Percentiles rank a stretch among this genome's conserved stretches.
These are phyloP conservation scores for Amiota mariae DNA, from an alignment of 2,888 invertebrate species.

Conservation along the genomic window DNA sequence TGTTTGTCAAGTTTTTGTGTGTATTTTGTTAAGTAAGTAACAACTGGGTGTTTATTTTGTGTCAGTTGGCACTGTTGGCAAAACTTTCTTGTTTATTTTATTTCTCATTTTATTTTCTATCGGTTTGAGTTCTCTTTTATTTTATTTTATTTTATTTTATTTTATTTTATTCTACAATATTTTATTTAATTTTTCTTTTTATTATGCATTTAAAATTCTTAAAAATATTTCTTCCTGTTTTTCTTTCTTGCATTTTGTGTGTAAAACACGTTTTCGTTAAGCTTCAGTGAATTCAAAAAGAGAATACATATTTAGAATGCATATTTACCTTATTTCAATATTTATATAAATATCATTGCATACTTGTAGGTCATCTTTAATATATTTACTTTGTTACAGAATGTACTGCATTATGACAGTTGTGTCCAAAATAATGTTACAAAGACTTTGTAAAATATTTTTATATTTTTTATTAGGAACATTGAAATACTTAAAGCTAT, in stretches of 20 bases:
- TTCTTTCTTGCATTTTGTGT: too few relatives aligned
- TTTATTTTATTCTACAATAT: too few relatives aligned
- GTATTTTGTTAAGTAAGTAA: slow-evolving; percentile 62
- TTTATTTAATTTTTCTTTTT: background rate
- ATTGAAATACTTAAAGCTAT: too few relatives aligned
- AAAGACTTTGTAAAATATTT: too few relatives aligned
- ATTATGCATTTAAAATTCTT: background rate
- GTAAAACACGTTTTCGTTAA: too few relatives aligned
- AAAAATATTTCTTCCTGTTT: too few relatives aligned
- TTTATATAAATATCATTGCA: slow-evolving; percentile 43
- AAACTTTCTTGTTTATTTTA: slow-evolving; percentile 46
- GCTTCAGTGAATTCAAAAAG: slow-evolving; percentile 27
- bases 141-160: slow-evolving; percentile 16
- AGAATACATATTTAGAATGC: too few relatives aligned
- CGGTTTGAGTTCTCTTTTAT: background rate
- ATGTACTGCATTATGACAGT: slow-evolving; percentile 7
- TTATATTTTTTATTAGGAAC: too few relatives aligned
- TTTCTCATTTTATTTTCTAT: slow-evolving; percentile 43
- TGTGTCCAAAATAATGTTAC: slow-evolving; percentile 11
- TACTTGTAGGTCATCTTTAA: slow-evolving; percentile 51
- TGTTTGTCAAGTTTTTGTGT: slow-evolving; percentile 30
- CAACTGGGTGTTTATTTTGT: slow-evolving; percentile 65
- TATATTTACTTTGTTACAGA: slow-evolving; percentile 3
- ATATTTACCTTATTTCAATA: too few relatives aligned
- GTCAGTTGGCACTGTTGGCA: slow-evolving; percentile 56